These are phyloP conservation scores for western clawed frog (Xenopus tropicalis) DNA, from an alignment of 2,113 vertebrate genomes.

Conservation along the genomic window DNA sequence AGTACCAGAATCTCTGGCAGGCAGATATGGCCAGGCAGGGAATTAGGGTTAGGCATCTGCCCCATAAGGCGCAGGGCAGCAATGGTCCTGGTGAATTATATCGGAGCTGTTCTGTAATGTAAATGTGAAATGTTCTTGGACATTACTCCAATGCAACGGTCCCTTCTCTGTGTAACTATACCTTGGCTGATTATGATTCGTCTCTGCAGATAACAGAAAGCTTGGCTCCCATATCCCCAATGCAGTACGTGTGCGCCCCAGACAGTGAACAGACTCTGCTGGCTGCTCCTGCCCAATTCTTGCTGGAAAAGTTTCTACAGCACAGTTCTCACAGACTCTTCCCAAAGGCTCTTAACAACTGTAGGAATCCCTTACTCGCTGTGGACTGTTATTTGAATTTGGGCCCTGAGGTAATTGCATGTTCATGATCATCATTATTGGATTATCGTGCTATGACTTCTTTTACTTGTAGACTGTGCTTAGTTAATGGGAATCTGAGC, in stretches of 20 bases:
- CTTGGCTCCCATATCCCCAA: conserved; percentile 71
- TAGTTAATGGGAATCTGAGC: too few relatives aligned
- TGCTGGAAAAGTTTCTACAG: conserved; percentile 94
- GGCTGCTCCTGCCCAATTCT: conserved; percentile 89
- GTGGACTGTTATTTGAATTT: conserved; percentile 96
- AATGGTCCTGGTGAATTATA: too few relatives aligned
- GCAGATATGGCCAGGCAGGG: too few relatives aligned
- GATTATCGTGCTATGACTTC: too few relatives aligned
- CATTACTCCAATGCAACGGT: too few relatives aligned
- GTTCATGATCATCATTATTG: background rate
- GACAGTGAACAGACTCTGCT: conserved; percentile 93
- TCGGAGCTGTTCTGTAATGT: too few relatives aligned
- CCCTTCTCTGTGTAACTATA: too few relatives aligned
- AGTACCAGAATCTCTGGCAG: too few relatives aligned
- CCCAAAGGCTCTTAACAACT: conserved; percentile 83
- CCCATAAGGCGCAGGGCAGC: too few relatives aligned
- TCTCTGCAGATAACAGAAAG: conserved; percentile 77
- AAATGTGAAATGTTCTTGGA: too few relatives aligned
- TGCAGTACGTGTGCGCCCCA: conserved; percentile 92
- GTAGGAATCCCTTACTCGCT: conserved; percentile 84
- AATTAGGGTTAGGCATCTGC: too few relatives aligned
- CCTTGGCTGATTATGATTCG: too few relatives aligned
- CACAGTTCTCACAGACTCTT: conserved; percentile 87
- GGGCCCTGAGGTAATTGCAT: conserved; percentile 79
- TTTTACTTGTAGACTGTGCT: background rate